These are phyloP conservation scores for Enteromius paludinosus DNA, from an alignment of 2,797 vertebrate genomes.

Conservation along the genomic window DNA sequence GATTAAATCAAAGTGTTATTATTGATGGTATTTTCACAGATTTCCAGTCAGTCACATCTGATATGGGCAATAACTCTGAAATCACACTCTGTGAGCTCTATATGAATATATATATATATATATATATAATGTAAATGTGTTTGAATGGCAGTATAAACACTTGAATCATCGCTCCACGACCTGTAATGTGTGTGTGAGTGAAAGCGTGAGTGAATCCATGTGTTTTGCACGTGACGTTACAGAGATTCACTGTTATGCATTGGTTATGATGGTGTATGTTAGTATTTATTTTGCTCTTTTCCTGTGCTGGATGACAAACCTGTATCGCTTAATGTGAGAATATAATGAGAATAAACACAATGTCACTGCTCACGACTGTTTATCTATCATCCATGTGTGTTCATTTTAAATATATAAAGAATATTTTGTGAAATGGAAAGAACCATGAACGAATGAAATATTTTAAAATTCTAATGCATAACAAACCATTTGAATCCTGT, in stretches of 20 bases:
- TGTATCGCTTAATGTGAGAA: conserved; percentile 53
- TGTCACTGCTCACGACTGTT: neutral
- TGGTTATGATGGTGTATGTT: conserved; percentile 6
- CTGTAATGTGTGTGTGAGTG: conserved; percentile 7
- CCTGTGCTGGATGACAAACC: conserved; percentile 41
- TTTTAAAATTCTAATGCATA: no score
- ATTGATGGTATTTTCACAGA: conserved; percentile 18
- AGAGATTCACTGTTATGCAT: neutral
- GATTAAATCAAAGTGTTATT: neutral
- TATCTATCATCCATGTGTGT: no score
- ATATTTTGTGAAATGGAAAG: no score
- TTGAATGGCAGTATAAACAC: conserved; percentile 10
- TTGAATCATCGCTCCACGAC: neutral
- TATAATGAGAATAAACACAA: conserved; percentile 45
- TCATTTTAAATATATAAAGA: no score
- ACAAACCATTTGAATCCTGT: no score
- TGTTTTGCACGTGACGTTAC: conserved; percentile 36
- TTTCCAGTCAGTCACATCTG: conserved; percentile 10
- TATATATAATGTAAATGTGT: neutral
- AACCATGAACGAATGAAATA: no score
- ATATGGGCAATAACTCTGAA: conserved; percentile 23
- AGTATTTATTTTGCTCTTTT: conserved; percentile 25
- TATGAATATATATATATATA: neutral
- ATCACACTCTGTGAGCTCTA: conserved; percentile 5
- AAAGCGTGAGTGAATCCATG: neutral